Evolutionary conservation across 2,797 vertebrate species (phyloP).

Genomic region (Otolemur crassicaudatus): DNA sequence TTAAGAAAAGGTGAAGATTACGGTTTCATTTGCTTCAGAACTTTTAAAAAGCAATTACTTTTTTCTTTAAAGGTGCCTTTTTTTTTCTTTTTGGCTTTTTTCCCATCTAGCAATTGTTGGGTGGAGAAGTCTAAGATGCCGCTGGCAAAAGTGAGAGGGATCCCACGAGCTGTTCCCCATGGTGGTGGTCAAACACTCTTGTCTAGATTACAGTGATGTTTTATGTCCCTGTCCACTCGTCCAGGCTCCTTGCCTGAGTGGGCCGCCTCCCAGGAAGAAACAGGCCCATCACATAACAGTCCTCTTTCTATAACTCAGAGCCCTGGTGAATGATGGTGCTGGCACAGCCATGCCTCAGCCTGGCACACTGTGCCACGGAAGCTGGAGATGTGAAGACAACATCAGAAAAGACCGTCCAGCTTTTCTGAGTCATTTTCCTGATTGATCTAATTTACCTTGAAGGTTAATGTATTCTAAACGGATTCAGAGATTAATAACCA

Average conservation of each 20-base stretch:
- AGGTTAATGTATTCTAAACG: slow-evolving; percentile 91
- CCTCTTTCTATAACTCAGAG: rapidly evolving
- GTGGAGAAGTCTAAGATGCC: not conserved
- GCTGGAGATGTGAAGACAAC: slow-evolving; percentile 61
- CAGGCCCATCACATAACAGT: not conserved
- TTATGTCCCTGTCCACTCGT: not conserved
- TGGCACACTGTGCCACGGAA: slow-evolving; percentile 52
- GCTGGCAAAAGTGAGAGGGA: not conserved
- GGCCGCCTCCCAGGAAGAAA: slow-evolving; percentile 2
- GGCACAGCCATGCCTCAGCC: not conserved
- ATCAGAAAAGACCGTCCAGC: slow-evolving; percentile 68
- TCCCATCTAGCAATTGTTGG: not conserved
- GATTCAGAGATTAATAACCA: slow-evolving; percentile 89
- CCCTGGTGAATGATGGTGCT: rapidly evolving
- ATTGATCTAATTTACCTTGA: slow-evolving; percentile 90
- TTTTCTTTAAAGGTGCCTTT: not conserved
- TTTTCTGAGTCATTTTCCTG: slow-evolving; percentile 85
- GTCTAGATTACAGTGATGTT: not conserved
- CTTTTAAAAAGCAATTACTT: not conserved
- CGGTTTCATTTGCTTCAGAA: not conserved
- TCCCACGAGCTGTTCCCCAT: too few species aligned
- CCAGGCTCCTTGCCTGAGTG: slow-evolving; percentile 28
- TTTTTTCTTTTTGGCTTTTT: not conserved
- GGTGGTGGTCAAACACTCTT: not conserved
- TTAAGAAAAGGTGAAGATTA: not conserved